Evolutionary conservation across 2,888 invertebrate species (phyloP).

Genomic region (Endotricha flammealis): DNA sequence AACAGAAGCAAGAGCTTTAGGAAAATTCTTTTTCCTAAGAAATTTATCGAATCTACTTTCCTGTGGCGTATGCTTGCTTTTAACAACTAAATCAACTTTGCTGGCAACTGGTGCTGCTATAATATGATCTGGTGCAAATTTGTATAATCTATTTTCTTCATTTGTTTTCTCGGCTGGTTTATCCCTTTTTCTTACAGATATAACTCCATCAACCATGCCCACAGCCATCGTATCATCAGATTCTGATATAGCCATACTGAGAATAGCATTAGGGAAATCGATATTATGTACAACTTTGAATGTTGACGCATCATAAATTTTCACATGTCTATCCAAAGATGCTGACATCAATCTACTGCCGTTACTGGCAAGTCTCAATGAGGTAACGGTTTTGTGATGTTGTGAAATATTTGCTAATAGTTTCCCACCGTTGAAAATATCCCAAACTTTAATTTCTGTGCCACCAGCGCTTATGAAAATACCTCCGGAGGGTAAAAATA

Average conservation of each 20-base stretch:
- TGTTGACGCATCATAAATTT: conserved; percentile 91
- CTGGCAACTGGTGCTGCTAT: conserved; percentile 26
- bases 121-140: conserved; percentile 73
- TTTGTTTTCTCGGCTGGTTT: conserved; percentile 62
- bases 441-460: conserved; percentile 95
- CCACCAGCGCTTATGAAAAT: conserved; percentile 95
- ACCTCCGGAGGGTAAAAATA: conserved; percentile 93
- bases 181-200: conserved; percentile 90
- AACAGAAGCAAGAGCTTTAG: conserved; percentile 86
- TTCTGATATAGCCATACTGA: conserved; percentile 87
- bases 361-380: conserved; percentile 88
- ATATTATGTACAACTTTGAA: conserved; percentile 93
- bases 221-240: conserved; percentile 91
- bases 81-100: conserved; percentile 72
- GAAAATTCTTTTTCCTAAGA: conserved; percentile 88
- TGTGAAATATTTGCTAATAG: conserved; percentile 90
- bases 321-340: conserved; percentile 95
- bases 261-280: conserved; percentile 92
- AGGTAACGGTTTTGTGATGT: conserved; percentile 97
- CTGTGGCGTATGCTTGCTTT: conserved; percentile 53
- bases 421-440: conserved; percentile 91
- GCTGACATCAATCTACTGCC: conserved; percentile 91
- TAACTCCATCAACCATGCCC: conserved; percentile 94
- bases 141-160: conserved; percentile 59
- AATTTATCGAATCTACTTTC: conserved; percentile 81